These are phyloP conservation scores for Chrysotoxum bicinctum DNA, from an alignment of 2,888 invertebrate genomes.

Conservation along the genomic window DNA sequence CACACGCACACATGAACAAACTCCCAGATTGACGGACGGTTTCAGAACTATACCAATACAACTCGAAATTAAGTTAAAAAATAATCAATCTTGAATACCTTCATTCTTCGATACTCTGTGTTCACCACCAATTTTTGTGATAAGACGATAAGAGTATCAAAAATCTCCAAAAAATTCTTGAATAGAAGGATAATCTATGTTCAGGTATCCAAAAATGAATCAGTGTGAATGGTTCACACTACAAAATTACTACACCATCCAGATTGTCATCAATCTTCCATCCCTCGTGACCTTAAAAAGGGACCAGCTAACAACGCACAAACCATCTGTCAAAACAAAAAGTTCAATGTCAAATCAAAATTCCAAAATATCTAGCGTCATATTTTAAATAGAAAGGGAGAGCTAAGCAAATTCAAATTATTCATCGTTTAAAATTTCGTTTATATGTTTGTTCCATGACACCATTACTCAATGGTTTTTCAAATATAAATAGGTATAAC, in stretches of 20 bases:
- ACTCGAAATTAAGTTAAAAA: too few relatives aligned
- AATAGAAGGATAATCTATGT: too few relatives aligned
- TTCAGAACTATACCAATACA: too few relatives aligned
- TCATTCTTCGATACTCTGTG: too few relatives aligned
- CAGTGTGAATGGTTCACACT: too few relatives aligned
- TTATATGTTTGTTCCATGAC: slow-evolving; percentile 27
- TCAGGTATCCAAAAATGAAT: too few relatives aligned
- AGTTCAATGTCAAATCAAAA: slow-evolving; percentile 27
- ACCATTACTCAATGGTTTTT: slow-evolving; percentile 28
- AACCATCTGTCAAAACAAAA: background rate
- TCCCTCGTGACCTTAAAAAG: background rate
- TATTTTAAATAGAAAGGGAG: background rate
- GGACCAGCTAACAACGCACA: background rate
- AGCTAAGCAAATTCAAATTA: background rate
- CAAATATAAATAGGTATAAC: slow-evolving; percentile 5
- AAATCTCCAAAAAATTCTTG: background rate
- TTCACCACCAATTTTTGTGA: too few relatives aligned
- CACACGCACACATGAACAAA: too few relatives aligned
- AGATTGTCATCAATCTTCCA: background rate
- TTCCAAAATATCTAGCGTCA: background rate
- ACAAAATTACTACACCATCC: background rate
- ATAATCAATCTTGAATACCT: too few relatives aligned
- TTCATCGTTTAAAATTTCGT: background rate
- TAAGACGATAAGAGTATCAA: too few relatives aligned
- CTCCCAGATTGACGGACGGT: too few relatives aligned